phyloP scores from a whole-genome alignment of 2,888 invertebrate genomes.

The Hydraecia micacea region DNA sequence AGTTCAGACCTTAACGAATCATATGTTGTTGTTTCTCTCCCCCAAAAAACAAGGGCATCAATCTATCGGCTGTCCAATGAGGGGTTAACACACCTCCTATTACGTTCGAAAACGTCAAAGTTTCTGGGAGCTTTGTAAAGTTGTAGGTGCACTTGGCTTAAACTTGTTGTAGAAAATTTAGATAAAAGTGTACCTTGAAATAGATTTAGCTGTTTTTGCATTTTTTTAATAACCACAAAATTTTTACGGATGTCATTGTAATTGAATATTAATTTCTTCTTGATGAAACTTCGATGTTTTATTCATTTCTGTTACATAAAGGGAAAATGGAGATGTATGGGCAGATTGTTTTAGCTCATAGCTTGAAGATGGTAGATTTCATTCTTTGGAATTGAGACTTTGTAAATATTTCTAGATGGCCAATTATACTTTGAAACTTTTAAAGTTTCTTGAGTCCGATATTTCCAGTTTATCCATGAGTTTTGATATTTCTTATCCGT shows the following conservation, averaged over 20 bases:
- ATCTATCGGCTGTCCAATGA: slow-evolving; percentile 4
- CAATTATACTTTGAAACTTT: neutral
- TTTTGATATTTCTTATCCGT: neutral
- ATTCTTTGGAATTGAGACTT: neutral
- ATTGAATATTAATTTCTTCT: neutral
- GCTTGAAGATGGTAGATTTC: neutral
- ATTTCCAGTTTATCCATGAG: neutral
- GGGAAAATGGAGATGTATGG: neutral
- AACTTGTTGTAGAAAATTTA: neutral
- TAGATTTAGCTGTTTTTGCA: too few relatives aligned
- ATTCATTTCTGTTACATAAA: neutral
- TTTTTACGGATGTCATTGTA: neutral
- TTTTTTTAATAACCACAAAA: neutral
- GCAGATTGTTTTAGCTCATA: neutral
- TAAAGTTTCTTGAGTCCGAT: neutral
- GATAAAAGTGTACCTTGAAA: neutral
- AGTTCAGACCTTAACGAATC: slow-evolving; percentile 1
- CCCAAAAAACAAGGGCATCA: neutral
- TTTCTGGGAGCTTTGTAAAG: neutral
- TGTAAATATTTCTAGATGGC: neutral
- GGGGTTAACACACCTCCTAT: neutral
- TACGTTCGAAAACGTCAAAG: neutral
- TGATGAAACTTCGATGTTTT: too few relatives aligned
- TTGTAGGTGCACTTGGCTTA: neutral
- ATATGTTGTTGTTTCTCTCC: slow-evolving; percentile 42